Evolutionary conservation across 1,140 invertebrate species (phyloP), one percentile per base, ranked within the genome.

Genomic region (Rhagoletis zephyria): DNA sequence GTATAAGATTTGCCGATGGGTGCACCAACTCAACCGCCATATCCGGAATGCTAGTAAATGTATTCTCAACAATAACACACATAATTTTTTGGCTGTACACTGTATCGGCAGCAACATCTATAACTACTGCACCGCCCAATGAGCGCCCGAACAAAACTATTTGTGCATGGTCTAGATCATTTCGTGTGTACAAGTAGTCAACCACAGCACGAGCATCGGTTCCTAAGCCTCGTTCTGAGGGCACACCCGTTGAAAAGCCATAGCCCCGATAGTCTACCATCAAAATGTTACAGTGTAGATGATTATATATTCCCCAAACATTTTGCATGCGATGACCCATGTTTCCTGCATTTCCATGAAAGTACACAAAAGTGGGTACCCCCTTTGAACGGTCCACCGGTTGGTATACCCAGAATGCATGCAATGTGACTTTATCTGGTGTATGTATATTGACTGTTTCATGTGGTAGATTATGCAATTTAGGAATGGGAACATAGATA

Each of bases 291-390:
- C 96, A 97, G 87, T 95, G 95, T 59, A 98, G 93, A 91, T 96
- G 95, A 90, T 96, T 95, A 94, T 97, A 98, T 42, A 99, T 93
- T 10, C 96, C 97, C 89, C 95, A 95, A 59, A 95, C 95, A 93
- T 97, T 97, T 88, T 96, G 95, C 87, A 98, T 93, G 88, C 97
- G 95, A 92, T 98, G 97, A 0, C 98, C 98, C 94, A 99, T 97
- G 93, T 99, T 99, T 19, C 98, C 98, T 88, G 98, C 98, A 95
- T 99, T 99, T 9, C 98, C 98, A 94, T 99, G 98, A 85, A 99
- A 96, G 94, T 97, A 98, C 19, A 99, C 93, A 89, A 99, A 93
- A 1, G 97, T 98, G 1, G 97, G 96, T 77, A 94, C 95, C 64
- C 93, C 93, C 88, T 94, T 94, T 87, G 94, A 94, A 88, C 95